Percentiles rank a stretch among this genome's conserved stretches.
These are phyloP conservation scores for Achroia grisella DNA, from an alignment of 1,140 invertebrate species.

Conservation along the genomic window DNA sequence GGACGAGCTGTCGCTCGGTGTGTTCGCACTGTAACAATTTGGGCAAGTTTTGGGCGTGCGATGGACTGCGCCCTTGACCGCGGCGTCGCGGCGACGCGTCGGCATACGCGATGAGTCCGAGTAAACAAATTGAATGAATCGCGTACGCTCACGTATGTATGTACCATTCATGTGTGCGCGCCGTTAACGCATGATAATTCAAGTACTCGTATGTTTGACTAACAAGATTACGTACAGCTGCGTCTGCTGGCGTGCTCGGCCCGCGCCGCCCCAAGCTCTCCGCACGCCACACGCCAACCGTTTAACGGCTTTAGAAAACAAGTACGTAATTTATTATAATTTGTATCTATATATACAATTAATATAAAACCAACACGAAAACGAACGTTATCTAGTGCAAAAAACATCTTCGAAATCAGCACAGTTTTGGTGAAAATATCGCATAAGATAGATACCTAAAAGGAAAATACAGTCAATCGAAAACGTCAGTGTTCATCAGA, in stretches of 20 bases:
- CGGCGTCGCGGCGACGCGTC: constrained; percentile 39
- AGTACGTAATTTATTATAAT: too few species aligned
- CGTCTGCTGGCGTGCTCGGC: constrained; percentile 12
- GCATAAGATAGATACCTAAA: too few species aligned
- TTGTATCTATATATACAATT: too few species aligned
- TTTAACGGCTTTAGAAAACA: background rate
- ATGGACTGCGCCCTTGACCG: constrained; percentile 60
- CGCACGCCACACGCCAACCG: background rate
- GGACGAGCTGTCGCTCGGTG: constrained; percentile 11
- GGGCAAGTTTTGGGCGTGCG: constrained; percentile 29
- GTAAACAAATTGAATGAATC: constrained; percentile 71
- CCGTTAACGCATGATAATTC: constrained; percentile 63
- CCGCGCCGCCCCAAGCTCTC: too few species aligned
- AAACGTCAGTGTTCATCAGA: too few species aligned
- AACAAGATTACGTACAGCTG: constrained; percentile 30
- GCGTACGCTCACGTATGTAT: constrained; percentile 55
- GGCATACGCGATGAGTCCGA: constrained; percentile 27
- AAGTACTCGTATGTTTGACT: constrained; percentile 49
- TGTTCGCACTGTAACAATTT: constrained; percentile 21
- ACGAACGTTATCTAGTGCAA: too few species aligned
- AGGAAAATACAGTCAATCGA: too few species aligned
- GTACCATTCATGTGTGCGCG: constrained; percentile 62
- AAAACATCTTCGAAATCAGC: too few species aligned
- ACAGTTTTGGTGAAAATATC: too few species aligned
- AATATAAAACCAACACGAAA: too few species aligned